Percentiles rank a stretch among this genome's conserved stretches.
These are phyloP conservation scores for Lysiphlebus fabarum DNA, from an alignment of 1,140 invertebrate genomes.

Conservation along the genomic window DNA sequence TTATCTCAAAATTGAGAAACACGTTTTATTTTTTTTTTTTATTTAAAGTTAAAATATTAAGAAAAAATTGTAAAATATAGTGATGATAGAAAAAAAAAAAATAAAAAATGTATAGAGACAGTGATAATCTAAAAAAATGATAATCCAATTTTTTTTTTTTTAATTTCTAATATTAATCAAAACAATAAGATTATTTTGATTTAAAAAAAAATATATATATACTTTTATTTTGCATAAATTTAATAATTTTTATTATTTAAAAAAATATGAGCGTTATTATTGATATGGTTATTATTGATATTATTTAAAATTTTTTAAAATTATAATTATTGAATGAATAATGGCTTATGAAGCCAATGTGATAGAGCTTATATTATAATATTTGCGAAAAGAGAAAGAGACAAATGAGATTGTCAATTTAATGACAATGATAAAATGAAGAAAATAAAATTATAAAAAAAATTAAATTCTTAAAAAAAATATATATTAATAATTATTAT, in stretches of 20 bases:
- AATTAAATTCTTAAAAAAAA: conserved; percentile 5
- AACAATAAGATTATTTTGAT: not conserved
- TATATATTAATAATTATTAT: conserved; percentile 1
- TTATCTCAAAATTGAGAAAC: too few relatives aligned
- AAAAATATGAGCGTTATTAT: conserved; percentile 31
- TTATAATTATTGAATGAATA: conserved; percentile 41
- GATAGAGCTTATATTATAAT: conserved; percentile 54
- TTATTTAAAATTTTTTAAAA: conserved; percentile 33
- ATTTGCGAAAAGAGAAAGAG: conserved; percentile 27
- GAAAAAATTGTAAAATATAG: too few relatives aligned
- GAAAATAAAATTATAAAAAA: conserved; percentile 1
- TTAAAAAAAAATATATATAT: conserved; percentile 17
- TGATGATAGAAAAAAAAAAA: too few relatives aligned
- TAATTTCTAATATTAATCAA: not conserved
- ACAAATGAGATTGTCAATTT: conserved; percentile 27
- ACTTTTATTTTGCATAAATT: conserved; percentile 29
- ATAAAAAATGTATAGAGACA: too few relatives aligned
- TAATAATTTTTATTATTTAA: conserved; percentile 30
- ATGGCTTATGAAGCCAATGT: conserved; percentile 55
- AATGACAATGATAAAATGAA: conserved; percentile 4
- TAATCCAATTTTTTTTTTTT: not conserved
- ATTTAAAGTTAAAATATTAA: too few relatives aligned
- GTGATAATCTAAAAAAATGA: too few relatives aligned
- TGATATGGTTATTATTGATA: conserved; percentile 37
- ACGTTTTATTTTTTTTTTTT: too few relatives aligned